These are phyloP conservation scores for Xiphophorus birchmanni DNA, from an alignment of 2,797 vertebrate species.

Conservation along the genomic window DNA sequence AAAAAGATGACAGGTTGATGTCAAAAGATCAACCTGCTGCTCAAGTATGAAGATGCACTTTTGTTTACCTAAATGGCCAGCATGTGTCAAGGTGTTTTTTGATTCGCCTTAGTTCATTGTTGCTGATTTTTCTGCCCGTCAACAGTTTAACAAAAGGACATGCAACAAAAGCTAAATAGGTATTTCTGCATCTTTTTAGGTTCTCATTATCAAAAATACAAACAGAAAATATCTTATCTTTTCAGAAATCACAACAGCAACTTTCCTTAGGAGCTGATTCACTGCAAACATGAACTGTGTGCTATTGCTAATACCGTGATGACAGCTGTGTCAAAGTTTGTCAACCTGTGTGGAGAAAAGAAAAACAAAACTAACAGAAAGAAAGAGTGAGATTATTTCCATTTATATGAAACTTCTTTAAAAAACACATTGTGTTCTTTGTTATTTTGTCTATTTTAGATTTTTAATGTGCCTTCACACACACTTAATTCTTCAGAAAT, in stretches of 20 bases:
- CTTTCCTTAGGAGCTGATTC: neutral
- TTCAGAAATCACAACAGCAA: neutral
- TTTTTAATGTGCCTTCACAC: neutral
- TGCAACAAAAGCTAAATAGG: neutral
- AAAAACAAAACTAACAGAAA: neutral
- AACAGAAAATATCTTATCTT: neutral
- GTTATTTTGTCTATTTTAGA: neutral
- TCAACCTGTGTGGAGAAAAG: neutral
- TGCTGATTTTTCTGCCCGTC: neutral
- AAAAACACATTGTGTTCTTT: neutral
- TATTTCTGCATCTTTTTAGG: neutral
- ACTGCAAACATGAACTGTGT: neutral
- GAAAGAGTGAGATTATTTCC: neutral
- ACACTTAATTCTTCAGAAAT: neutral
- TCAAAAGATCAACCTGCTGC: neutral
- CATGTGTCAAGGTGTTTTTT: neutral
- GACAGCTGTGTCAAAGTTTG: neutral
- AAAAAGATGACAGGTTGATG: neutral
- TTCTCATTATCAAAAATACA: neutral
- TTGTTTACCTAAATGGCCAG: slow-evolving; percentile 20
- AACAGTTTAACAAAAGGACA: neutral
- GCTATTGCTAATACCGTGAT: neutral
- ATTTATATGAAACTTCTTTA: neutral
- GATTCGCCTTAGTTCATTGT: neutral
- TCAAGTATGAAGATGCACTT: neutral